phyloP scores from a whole-genome alignment of 2,797 vertebrate genomes.

The Clamator glandarius region DNA sequence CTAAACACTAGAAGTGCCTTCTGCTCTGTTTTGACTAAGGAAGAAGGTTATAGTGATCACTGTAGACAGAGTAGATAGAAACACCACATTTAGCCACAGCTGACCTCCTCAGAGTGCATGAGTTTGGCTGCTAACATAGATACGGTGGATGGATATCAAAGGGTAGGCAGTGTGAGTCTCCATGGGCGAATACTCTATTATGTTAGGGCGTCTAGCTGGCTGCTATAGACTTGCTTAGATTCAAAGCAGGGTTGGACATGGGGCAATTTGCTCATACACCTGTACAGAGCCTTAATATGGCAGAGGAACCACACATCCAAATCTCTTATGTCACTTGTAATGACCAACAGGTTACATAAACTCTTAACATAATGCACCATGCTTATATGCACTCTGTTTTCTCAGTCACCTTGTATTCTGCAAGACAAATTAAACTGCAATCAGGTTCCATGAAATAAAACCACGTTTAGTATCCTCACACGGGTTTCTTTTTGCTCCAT shows the following conservation, averaged over 20 bases:
- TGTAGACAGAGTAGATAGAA: accelerated
- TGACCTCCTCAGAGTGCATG: not conserved
- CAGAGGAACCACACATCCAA: not conserved
- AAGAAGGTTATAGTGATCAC: not conserved
- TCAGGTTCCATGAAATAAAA: not conserved
- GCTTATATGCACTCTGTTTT: not conserved
- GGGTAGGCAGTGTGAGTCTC: not conserved
- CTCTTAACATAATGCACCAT: not conserved
- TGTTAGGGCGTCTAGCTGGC: accelerated
- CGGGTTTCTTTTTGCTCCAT: not conserved
- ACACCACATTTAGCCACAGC: not conserved
- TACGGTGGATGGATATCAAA: not conserved
- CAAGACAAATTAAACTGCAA: not conserved
- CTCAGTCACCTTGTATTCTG: not conserved
- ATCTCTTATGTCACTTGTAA: not conserved
- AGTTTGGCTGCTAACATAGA: accelerated
- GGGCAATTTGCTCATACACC: not conserved
- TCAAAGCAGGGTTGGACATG: not conserved
- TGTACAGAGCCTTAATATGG: not conserved
- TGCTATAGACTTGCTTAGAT: not conserved
- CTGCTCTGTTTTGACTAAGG: not conserved
- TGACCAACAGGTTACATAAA: not conserved
- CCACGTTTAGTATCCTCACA: not conserved
- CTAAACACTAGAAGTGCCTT: not conserved
- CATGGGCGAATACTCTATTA: not conserved